Conservation (phyloP, 1,140 invertebrate species). For the Drosophila lacertosa region DNA sequence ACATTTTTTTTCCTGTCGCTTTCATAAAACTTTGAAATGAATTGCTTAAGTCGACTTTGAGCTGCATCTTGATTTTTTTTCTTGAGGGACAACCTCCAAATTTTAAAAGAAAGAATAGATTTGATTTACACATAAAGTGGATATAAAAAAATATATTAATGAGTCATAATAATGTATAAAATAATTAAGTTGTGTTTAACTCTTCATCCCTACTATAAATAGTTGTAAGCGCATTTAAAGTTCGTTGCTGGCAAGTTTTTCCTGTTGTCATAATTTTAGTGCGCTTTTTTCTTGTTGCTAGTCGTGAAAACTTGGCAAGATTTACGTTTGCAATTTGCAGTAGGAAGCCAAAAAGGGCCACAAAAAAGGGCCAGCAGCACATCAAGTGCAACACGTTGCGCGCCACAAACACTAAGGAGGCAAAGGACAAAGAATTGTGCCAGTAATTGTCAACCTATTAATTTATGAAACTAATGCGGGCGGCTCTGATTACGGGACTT, state of each 20-base stretch:
- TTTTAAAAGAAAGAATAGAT: too few species aligned
- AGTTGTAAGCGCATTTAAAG: conserved; percentile 15
- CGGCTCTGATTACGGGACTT: conserved; percentile 21
- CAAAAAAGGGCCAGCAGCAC: conserved; percentile 15
- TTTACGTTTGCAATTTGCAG: conserved; percentile 68
- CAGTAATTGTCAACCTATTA: conserved; percentile 44
- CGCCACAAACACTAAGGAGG: too few species aligned
- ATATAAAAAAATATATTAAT: too few species aligned
- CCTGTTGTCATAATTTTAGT: conserved; percentile 10
- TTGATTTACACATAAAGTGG: too few species aligned
- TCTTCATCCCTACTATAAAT: not conserved
- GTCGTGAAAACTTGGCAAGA: conserved; percentile 54
- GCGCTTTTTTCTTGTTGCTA: conserved; percentile 3
- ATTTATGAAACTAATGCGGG: conserved; percentile 49
- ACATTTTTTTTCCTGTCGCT: conserved; percentile 30
- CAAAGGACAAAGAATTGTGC: conserved; percentile 41
- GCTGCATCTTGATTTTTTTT: conserved; percentile 12
- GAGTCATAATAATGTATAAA: too few species aligned
- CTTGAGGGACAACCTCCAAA: not conserved
- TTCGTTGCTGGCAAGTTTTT: conserved; percentile 33
- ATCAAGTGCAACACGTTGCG: conserved; percentile 69
- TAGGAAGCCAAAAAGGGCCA: conserved; percentile 28
- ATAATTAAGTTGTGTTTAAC: too few species aligned
- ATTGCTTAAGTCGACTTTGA: conserved; percentile 58
- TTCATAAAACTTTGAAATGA: conserved; percentile 67